Conservation (phyloP, 2,113 vertebrate genomes). For the Macrotus californicus region DNA sequence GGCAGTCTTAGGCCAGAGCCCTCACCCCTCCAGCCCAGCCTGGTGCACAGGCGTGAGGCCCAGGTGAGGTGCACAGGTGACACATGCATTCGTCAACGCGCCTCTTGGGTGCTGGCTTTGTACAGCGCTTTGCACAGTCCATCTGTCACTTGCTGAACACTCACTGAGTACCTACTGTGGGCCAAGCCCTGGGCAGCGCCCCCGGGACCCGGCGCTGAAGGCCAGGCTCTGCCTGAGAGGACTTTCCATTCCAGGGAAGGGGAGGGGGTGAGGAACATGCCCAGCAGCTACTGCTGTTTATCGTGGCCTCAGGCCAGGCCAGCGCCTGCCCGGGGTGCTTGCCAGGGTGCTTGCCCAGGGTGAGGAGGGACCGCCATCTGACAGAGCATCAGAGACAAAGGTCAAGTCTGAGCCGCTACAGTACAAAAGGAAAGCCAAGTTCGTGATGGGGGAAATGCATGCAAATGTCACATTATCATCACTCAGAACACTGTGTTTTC, state of each 20-base stretch:
- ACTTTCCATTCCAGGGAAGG: background rate
- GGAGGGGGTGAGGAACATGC: background rate
- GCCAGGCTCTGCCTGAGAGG: background rate
- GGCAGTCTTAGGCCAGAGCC: background rate
- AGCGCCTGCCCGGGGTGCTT: accelerated
- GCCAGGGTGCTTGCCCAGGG: too few relatives aligned
- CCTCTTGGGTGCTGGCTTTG: background rate
- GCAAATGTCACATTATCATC: background rate
- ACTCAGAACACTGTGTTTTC: background rate
- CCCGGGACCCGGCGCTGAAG: background rate
- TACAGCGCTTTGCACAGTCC: accelerated
- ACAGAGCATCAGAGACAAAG: background rate
- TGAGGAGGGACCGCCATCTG: background rate
- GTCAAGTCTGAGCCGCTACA: background rate
- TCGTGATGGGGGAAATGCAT: background rate
- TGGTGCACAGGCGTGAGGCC: background rate
- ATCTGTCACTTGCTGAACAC: too few relatives aligned
- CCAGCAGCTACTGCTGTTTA: too few relatives aligned
- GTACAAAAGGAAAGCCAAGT: background rate
- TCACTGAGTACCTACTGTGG: background rate
- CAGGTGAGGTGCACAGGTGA: background rate
- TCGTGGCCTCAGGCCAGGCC: accelerated
- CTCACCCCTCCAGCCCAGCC: background rate
- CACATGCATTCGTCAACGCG: accelerated
- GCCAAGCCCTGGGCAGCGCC: background rate